Evolutionary conservation across 1,140 invertebrate species (phyloP), one percentile per base, ranked within the genome.

Genomic region (Drosophila baimaii): DNA sequence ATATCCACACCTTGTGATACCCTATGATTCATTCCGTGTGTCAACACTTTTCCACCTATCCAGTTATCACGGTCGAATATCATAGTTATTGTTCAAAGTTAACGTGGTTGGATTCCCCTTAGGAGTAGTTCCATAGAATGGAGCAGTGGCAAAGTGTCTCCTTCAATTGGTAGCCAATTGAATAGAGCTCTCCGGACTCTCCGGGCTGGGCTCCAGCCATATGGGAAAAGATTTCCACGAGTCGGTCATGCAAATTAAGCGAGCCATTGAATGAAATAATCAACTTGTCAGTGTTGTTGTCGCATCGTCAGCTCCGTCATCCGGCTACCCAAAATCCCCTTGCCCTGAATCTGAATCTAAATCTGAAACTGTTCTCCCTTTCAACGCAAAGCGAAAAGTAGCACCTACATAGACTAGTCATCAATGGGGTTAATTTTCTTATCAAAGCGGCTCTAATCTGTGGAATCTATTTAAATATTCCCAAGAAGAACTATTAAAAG

Each of bases 231-330:
- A 61, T 69, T 69, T 69, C 31, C 73, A 62, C 47, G 33, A 29
- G 23, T 54, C 27, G 19, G 9, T 31, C 56, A 61, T 72, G 70
- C 63, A 63, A 82, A 82, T 88, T 88, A 59, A 86, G 43, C 64
- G 52, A 82, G 13, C 76, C 76, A 86, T 64, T 86, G 79, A 85
- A 82, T 76, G 29, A 59, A 84, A 73, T 80, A 85, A 84, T 71
- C 46, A 79, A 75, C 49, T 65, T 55, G 41, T 68, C 62, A 44
- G 57, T 51, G 39, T 46, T 69, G 66, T 69, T 73, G 71, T 68
- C 71, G 75, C 39, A 51, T 29, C 23, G 61, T 19, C 19, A 17
- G 46, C 25, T 29, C 23, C 37, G 29, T 21, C 9, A 43, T 25
- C n/a, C n/a, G 19, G n/a, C 35, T 8, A n/a, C 25, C 49, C n/a